Evolutionary conservation across 2,797 vertebrate genomes (phyloP).

Genomic region (Sebastes iracundus): DNA sequence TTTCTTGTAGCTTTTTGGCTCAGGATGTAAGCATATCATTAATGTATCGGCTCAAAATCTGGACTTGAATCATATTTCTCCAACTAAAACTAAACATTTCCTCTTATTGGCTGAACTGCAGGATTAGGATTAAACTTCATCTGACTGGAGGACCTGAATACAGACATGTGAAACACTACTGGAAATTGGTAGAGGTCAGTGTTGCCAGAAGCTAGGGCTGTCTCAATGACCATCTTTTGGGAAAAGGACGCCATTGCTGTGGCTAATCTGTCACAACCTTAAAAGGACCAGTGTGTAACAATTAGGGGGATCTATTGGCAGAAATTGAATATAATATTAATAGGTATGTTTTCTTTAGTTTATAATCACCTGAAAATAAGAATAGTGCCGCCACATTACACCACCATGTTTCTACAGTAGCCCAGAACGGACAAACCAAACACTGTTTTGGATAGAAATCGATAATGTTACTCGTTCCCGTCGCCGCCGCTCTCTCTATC

Average conservation of each 20-base stretch:
- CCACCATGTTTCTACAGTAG: too few species aligned
- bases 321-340: too few species aligned
- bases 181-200: neutral
- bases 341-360: too few species aligned
- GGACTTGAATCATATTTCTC: neutral
- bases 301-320: too few species aligned
- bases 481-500: too few species aligned
- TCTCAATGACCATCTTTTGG: too few species aligned
- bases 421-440: too few species aligned
- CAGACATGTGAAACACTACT: neutral
- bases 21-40: neutral
- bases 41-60: neutral
- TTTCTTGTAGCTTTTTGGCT: neutral
- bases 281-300: neutral
- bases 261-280: neutral
- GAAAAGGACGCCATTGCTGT: neutral
- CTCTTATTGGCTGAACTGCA: neutral
- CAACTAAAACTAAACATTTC: neutral
- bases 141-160: neutral
- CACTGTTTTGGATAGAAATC: too few species aligned
- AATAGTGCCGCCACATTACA: too few species aligned
- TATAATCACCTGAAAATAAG: too few species aligned
- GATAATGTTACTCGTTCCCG: too few species aligned
- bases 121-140: neutral
- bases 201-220: neutral